Conservation (phyloP, 30 jellyfish, hydroid and myxozoan species). For the Chrysaora quinquecirrha region DNA sequence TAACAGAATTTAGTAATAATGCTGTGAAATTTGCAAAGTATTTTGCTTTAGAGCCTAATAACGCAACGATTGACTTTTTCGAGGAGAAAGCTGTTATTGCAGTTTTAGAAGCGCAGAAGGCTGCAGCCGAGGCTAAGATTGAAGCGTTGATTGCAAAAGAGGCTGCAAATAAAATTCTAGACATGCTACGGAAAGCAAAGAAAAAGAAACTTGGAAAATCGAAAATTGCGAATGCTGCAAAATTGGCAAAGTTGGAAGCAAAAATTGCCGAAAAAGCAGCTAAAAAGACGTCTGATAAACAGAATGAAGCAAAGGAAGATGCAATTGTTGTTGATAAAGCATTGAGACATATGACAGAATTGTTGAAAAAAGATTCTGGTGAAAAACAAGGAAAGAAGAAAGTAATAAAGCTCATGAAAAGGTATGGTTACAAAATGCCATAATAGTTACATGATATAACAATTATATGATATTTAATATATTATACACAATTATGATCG, state of each 20-base stretch:
- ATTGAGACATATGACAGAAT: slow-evolving; percentile 40
- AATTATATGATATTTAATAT: too few relatives aligned
- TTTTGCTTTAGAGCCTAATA: slow-evolving; percentile 82
- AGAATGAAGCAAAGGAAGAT: slow-evolving; percentile 49
- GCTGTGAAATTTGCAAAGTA: slow-evolving; percentile 91
- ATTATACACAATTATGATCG: too few relatives aligned
- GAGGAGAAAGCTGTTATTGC: slow-evolving; percentile 96
- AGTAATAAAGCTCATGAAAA: not conserved
- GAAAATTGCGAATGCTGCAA: slow-evolving; percentile 42
- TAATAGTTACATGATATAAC: too few relatives aligned
- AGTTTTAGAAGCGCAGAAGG: slow-evolving; percentile 86
- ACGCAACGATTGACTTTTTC: slow-evolving; percentile 87
- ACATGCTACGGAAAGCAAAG: slow-evolving; percentile 25
- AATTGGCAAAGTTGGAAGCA: slow-evolving; percentile 55
- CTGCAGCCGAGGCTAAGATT: slow-evolving; percentile 88
- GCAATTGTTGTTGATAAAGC: slow-evolving; percentile 59
- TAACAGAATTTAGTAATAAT: slow-evolving; percentile 70
- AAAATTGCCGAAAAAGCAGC: slow-evolving; percentile 75
- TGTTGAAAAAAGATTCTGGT: slow-evolving; percentile 8
- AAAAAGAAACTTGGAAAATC: slow-evolving; percentile 17
- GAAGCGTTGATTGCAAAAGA: slow-evolving; percentile 73
- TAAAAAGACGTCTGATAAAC: slow-evolving; percentile 42
- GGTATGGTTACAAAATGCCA: not conserved
- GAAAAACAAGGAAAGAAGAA: slow-evolving; percentile 4
- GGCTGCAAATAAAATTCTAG: slow-evolving; percentile 71